Evolutionary conservation across 2,888 invertebrate genomes (phyloP).

Genomic region (Nomada goodeniana): DNA sequence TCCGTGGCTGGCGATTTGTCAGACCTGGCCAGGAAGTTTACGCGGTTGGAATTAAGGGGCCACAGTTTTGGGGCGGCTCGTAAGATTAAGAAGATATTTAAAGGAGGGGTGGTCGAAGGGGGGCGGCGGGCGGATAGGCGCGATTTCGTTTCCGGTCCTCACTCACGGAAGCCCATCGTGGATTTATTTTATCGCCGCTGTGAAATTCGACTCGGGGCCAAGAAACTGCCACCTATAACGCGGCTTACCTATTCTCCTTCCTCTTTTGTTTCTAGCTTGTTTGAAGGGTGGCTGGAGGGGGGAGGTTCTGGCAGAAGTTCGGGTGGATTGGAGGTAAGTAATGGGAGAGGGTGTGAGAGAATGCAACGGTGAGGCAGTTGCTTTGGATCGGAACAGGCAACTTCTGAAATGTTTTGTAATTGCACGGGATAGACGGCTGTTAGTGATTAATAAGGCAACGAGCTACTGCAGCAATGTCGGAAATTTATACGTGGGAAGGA

Average conservation of each 20-base stretch:
- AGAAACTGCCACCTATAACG: conserved; percentile 56
- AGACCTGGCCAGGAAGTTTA: conserved; percentile 61
- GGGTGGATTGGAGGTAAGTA: not conserved
- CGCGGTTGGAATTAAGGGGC: conserved; percentile 64
- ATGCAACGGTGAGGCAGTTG: conserved; percentile 15
- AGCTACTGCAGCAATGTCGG: not conserved
- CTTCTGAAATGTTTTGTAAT: conserved; percentile 46
- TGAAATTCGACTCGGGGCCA: conserved; percentile 60
- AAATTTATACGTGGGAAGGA: not conserved
- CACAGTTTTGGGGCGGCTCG: conserved; percentile 34
- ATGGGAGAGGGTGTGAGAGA: not conserved
- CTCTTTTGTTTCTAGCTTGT: not conserved
- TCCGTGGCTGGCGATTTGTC: conserved; percentile 71
- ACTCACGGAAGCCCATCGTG: conserved; percentile 55
- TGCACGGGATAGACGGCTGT: conserved; percentile 17
- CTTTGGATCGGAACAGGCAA: conserved; percentile 28
- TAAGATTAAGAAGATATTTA: conserved; percentile 78
- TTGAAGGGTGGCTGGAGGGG: not conserved
- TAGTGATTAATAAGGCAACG: conserved; percentile 50
- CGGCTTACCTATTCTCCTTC: not conserved
- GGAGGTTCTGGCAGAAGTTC: not conserved
- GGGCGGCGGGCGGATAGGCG: conserved; percentile 24
- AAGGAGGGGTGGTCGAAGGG: conserved; percentile 47
- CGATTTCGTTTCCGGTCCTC: conserved; percentile 59
- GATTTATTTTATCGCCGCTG: conserved; percentile 67